A percentile compares a stretch with the other conserved stretches of the same genome.
Conservation (phyloP, 2,888 invertebrate species). For the Mongoloraphidia duomilia region DNA sequence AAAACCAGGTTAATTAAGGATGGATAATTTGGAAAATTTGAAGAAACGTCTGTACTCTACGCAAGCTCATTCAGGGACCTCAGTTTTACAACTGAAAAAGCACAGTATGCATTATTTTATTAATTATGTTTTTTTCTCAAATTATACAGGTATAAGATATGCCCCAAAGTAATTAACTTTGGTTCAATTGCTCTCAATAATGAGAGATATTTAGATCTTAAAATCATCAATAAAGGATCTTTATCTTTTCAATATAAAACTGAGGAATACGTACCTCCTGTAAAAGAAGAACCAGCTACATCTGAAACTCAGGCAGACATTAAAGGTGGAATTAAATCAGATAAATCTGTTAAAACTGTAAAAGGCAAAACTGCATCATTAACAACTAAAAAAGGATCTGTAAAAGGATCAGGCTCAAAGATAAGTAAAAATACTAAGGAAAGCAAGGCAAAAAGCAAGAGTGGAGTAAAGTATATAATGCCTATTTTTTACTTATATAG, state of each 20-base stretch:
- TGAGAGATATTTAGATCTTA: slow-evolving; percentile 36
- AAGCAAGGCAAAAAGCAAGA: neutral
- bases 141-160: slow-evolving; percentile 38
- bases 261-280: slow-evolving; percentile 10
- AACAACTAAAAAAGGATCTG: neutral
- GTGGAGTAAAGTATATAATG: too few species aligned
- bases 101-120: too few species aligned
- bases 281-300: too few species aligned
- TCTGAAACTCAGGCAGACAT: too few species aligned
- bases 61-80: too few species aligned
- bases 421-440: neutral
- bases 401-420: neutral
- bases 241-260: slow-evolving; percentile 40
- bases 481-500: too few species aligned
- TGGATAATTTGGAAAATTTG: too few species aligned
- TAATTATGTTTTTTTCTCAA: neutral
- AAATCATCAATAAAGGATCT: slow-evolving; percentile 43
- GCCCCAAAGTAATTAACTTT: slow-evolving; percentile 44
- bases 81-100: too few species aligned
- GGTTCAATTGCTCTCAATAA: slow-evolving; percentile 39
- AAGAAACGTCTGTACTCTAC: too few species aligned
- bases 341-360: too few species aligned
- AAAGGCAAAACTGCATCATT: neutral
- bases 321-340: too few species aligned
- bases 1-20: too few species aligned